Conservation (phyloP, 2,113 vertebrate genomes). For the Coreoperca whiteheadi region DNA sequence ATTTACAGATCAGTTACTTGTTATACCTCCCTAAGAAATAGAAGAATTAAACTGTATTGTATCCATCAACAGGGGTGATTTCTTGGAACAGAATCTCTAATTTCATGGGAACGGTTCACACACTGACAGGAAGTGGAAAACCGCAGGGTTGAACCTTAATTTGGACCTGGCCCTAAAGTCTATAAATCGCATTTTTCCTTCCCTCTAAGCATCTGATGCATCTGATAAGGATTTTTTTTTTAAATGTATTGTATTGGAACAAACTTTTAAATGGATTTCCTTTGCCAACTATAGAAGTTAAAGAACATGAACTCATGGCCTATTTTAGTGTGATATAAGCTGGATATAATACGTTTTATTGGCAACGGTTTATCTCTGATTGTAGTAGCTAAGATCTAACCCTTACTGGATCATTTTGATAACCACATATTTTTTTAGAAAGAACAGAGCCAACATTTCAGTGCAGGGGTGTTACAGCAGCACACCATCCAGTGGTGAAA, state of each 20-base stretch:
- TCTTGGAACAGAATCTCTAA: neutral
- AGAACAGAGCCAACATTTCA: neutral
- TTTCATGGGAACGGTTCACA: slow-evolving; percentile 13
- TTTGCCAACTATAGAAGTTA: neutral
- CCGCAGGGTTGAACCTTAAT: neutral
- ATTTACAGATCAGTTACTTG: neutral
- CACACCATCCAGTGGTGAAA: slow-evolving; percentile 61
- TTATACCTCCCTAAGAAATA: neutral
- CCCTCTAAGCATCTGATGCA: neutral
- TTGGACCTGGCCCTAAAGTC: neutral
- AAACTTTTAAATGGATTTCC: neutral
- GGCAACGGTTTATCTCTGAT: neutral
- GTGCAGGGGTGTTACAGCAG: slow-evolving; percentile 14
- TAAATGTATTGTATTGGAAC: neutral
- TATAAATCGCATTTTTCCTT: neutral
- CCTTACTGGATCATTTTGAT: neutral
- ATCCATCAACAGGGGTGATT: neutral
- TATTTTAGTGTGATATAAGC: neutral
- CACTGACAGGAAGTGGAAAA: slow-evolving; percentile 14
- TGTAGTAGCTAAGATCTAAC: neutral
- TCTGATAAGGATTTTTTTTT: neutral
- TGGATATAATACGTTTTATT: neutral
- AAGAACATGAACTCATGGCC: neutral
- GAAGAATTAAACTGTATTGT: too few relatives aligned
- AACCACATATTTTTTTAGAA: neutral